Evolutionary conservation across 2,888 invertebrate species (phyloP).

Genomic region (Caenorhabditis macrosperma): DNA sequence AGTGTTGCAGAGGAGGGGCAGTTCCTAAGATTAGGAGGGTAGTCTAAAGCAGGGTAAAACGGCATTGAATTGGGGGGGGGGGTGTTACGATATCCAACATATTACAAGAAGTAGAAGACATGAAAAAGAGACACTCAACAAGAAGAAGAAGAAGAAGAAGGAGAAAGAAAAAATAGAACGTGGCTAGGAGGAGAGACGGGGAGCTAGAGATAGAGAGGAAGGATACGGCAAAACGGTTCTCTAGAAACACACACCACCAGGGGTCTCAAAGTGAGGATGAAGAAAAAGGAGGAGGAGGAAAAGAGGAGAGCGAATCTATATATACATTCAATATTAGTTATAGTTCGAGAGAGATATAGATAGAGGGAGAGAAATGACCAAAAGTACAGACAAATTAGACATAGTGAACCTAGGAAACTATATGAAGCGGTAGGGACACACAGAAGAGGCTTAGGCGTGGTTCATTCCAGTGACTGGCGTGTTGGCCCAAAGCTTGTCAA

Average conservation of each 20-base stretch:
- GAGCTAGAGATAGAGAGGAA: not conserved
- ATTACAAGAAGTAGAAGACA: slow-evolving; percentile 21
- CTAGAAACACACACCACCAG: slow-evolving; percentile 27
- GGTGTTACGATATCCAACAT: slow-evolving; percentile 28
- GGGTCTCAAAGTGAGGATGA: slow-evolving; percentile 9
- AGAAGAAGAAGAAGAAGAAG: not conserved
- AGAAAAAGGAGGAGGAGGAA: not conserved
- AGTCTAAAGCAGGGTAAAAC: no score
- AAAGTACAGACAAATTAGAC: slow-evolving; percentile 27
- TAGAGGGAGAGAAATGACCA: not conserved
- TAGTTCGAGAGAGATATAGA: not conserved
- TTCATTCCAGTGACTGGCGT: slow-evolving; percentile 42
- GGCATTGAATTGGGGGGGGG: not conserved
- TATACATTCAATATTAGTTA: slow-evolving; percentile 26
- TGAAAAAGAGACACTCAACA: no score
- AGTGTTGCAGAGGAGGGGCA: no score
- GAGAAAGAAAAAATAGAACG: slow-evolving; percentile 32
- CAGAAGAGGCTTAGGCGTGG: slow-evolving; percentile 22
- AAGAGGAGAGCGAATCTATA: slow-evolving; percentile 10
- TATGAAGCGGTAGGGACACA: not conserved
- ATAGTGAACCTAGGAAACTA: not conserved
- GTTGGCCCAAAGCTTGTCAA: slow-evolving; percentile 68
- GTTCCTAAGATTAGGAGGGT: no score
- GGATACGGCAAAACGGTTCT: no score
- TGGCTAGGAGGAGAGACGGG: slow-evolving; percentile 37